Evolutionary conservation across 2,888 invertebrate genomes (phyloP).

Genomic region (Parnassius smintheus): DNA sequence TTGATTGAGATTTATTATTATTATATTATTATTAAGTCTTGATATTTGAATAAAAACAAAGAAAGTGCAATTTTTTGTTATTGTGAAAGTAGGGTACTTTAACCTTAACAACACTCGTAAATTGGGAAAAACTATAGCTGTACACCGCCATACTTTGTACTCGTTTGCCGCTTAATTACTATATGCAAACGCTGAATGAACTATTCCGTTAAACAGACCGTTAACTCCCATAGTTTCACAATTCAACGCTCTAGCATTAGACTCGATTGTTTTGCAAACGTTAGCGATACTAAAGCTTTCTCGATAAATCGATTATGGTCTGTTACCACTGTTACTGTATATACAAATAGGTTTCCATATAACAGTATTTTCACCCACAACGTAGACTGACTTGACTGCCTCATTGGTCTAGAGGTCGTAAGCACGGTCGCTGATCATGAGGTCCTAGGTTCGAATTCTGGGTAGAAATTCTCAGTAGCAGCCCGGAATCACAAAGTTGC

Average conservation of each 20-base stretch:
- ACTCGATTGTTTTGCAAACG: constrained; percentile 18
- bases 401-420: too few species aligned
- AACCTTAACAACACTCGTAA: too few species aligned
- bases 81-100: too few species aligned
- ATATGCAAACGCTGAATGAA: constrained; percentile 56
- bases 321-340: not conserved
- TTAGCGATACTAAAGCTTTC: constrained; percentile 9
- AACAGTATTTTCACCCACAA: not conserved
- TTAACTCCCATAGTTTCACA: constrained; percentile 58
- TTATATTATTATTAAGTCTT: too few species aligned
- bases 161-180: constrained; percentile 52
- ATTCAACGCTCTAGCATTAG: constrained; percentile 15
- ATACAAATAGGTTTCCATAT: not conserved
- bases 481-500: too few species aligned
- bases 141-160: constrained; percentile 50
- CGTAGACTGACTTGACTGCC: not conserved
- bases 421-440: too few species aligned
- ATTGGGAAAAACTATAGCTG: constrained; percentile 37
- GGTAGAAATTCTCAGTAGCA: too few species aligned
- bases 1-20: too few species aligned
- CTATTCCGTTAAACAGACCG: constrained; percentile 70
- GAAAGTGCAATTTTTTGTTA: too few species aligned
- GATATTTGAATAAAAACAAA: too few species aligned
- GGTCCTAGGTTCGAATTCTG: too few species aligned
- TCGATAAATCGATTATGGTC: not conserved